These are phyloP conservation scores for Pelusios castaneus DNA, from an alignment of 2,113 vertebrate species.

Conservation along the genomic window DNA sequence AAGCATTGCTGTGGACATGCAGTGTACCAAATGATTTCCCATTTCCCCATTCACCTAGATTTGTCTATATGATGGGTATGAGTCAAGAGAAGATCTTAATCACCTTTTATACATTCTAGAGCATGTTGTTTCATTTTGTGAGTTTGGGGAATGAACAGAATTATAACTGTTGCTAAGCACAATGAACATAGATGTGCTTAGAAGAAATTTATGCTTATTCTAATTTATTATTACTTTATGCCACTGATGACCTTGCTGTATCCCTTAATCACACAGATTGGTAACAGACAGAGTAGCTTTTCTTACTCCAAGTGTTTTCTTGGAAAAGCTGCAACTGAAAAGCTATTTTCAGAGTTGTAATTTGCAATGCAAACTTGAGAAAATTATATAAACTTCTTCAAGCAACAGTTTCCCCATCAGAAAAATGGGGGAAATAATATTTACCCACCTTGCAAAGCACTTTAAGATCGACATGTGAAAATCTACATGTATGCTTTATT, in stretches of 20 bases:
- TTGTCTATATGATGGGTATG: neutral
- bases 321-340: neutral
- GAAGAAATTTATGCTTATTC: neutral
- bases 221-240: neutral
- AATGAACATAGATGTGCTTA: neutral
- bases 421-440: neutral
- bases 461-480: neutral
- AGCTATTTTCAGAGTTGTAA: neutral
- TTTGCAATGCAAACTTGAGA: neutral
- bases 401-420: neutral
- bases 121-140: neutral
- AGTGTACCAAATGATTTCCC: neutral
- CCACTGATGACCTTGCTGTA: neutral
- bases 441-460: neutral
- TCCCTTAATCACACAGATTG: neutral
- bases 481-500: neutral
- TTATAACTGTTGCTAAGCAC: neutral
- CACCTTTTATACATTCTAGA: neutral
- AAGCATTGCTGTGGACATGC: neutral
- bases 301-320: neutral
- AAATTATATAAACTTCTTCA: neutral
- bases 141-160: neutral
- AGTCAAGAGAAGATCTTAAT: neutral
- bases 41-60: neutral
- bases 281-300: neutral